Conservation (phyloP, 2,888 invertebrate genomes). For the Archips xylosteana region DNA sequence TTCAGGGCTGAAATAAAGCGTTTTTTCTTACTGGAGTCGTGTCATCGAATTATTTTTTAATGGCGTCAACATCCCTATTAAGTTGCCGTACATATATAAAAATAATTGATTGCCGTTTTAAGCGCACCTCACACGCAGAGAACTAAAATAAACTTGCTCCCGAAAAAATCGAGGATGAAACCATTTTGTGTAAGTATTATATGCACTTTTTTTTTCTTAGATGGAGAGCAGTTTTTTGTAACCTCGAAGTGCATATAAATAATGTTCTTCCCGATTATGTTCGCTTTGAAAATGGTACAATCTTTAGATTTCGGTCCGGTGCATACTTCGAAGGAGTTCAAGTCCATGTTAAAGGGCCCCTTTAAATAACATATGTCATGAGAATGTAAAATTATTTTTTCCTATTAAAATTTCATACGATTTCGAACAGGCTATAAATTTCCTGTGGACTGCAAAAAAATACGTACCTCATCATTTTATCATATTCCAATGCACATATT, state of each 20-base stretch:
- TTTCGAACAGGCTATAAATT: too few relatives aligned
- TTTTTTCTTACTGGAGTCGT: too few relatives aligned
- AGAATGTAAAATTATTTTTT: not conserved
- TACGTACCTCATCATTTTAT: too few relatives aligned
- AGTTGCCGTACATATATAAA: too few relatives aligned
- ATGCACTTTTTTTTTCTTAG: slow-evolving; percentile 14
- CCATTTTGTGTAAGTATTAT: not conserved
- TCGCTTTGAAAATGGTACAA: slow-evolving; percentile 16
- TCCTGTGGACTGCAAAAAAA: too few relatives aligned
- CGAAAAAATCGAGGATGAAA: not conserved
- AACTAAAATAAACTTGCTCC: too few relatives aligned
- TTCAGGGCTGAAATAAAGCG: too few relatives aligned
- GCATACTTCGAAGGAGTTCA: slow-evolving; percentile 15
- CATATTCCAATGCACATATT: too few relatives aligned
- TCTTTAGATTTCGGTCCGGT: slow-evolving; percentile 22
- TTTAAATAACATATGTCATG: not conserved
- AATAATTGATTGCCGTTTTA: not conserved
- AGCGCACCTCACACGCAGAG: not conserved
- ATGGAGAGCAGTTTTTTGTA: slow-evolving; percentile 13
- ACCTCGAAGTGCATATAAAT: slow-evolving; percentile 24
- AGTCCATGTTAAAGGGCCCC: slow-evolving; percentile 21
- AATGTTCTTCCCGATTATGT: slow-evolving; percentile 1
- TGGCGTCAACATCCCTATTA: too few relatives aligned
- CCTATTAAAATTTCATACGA: too few relatives aligned
- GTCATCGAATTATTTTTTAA: too few relatives aligned